Evolutionary conservation across 1,140 invertebrate species (phyloP), one percentile per base, ranked within the genome.

Genomic region (Cyphomyrmex costatus): DNA sequence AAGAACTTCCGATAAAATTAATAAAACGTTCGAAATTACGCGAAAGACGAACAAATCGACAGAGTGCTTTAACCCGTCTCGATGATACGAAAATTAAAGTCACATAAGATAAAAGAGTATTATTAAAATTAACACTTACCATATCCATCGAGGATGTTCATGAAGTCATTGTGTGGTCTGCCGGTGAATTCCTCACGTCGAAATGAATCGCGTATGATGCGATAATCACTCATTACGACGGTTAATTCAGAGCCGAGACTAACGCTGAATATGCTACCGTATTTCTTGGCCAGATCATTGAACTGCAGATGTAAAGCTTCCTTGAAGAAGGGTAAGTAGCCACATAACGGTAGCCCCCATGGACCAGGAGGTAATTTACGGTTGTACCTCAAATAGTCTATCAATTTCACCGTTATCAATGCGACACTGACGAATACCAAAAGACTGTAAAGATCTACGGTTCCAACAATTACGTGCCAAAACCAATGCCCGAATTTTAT

Each of bases 181-280:
- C 97, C 98, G 85, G 97, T 98, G 95, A 98, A 98, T 90, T 98
- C 98, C 91, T 98, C 97, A 21, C 96, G 96, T 0, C 97, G 95
- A 93, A 99, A 99, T 24, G 98, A 97, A 91, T 98, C 97, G 73
- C 98, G 95, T 86, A 99, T 98, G 89, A 97, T 95, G 89, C 97
- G 96, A 92, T 98, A 97, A 95, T 99, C 98, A 94, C 97, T 98
- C 82, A 99, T 95, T 8, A 99, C 97, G 19, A 99, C 97, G 12
- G 98, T 97, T 6, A 98, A 95, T 90, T 98, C 97, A 85, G 96
- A 97, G 33, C 98, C 98, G 1, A 98, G 95, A 27, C 96, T 95
- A 0, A 97, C 96, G n/a, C 97, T 98, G 95, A 98, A 98, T 68
- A 98, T 96, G 0, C 96, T 95, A 0, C 98, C 98, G 92, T 98